Percentiles rank a stretch among this genome's conserved stretches.
phyloP scores from a whole-genome alignment of 2,797 vertebrate genomes.

The Denticeps clupeoides region DNA sequence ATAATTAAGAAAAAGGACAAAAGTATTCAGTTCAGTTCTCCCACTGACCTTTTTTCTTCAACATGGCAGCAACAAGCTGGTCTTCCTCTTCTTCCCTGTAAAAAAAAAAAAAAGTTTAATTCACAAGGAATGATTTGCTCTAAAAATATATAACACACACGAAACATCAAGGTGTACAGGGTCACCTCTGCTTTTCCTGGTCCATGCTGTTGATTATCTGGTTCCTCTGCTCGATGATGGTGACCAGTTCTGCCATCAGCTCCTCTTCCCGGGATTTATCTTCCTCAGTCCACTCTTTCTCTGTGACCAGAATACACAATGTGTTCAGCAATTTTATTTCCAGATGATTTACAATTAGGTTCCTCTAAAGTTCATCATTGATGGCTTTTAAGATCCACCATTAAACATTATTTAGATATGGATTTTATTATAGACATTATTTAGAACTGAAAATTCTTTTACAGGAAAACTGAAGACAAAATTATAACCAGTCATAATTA shows the following conservation, averaged over 20 bases:
- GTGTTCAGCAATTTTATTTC: too few relatives aligned
- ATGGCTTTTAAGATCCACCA: too few relatives aligned
- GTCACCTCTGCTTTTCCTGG: slow-evolving; percentile 89
- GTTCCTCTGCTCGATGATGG: slow-evolving; percentile 91
- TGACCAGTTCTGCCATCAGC: slow-evolving; percentile 86
- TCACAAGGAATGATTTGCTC: too few relatives aligned
- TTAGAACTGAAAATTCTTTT: background rate
- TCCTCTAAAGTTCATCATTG: too few relatives aligned
- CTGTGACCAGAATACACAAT: slow-evolving; percentile 55
- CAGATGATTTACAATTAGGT: too few relatives aligned
- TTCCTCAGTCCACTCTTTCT: slow-evolving; percentile 92
- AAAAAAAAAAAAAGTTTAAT: too few relatives aligned
- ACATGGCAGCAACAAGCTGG: slow-evolving; percentile 86
- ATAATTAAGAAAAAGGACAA: background rate
- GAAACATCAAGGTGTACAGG: background rate
- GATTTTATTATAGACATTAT: background rate
- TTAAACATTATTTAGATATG: background rate
- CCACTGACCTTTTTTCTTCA: slow-evolving; percentile 85
- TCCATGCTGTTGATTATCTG: slow-evolving; percentile 93
- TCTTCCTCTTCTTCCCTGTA: slow-evolving; percentile 94
- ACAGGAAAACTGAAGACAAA: background rate
- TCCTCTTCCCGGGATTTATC: slow-evolving; percentile 83
- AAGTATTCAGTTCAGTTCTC: background rate
- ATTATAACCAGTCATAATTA: too few relatives aligned
- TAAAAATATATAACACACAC: background rate